Evolutionary conservation across 2,113 vertebrate species (phyloP).

Genomic region (Trogon surrucura): DNA sequence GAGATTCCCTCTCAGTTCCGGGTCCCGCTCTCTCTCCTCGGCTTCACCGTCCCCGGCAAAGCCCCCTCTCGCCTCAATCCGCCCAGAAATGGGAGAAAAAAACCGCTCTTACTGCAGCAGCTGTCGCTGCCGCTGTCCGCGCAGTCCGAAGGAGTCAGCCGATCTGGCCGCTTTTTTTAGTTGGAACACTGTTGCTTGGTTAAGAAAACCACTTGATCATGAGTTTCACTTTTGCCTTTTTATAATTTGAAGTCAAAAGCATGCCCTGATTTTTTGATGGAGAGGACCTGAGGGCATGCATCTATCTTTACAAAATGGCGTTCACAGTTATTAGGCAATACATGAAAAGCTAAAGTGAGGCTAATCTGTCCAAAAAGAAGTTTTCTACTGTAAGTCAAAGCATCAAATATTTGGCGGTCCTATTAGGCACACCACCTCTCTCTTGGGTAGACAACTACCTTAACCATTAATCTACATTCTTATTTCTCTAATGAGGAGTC

Average conservation of each 20-base stretch:
- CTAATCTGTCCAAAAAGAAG: not conserved
- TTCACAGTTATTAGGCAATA: not conserved
- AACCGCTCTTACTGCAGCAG: not conserved
- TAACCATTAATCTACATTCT: not conserved
- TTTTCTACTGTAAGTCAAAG: not conserved
- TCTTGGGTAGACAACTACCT: not conserved
- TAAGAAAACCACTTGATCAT: not conserved
- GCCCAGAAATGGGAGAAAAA: no score
- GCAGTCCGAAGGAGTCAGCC: no score
- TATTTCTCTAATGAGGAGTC: not conserved
- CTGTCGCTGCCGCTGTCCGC: no score
- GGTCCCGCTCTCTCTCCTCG: no score
- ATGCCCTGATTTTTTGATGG: not conserved
- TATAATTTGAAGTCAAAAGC: not conserved
- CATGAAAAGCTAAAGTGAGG: not conserved
- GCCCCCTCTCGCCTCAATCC: no score
- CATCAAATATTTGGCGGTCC: not conserved
- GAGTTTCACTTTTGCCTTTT: not conserved
- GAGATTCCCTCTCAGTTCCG: no score
- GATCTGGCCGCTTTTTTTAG: not conserved
- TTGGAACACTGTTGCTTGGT: not conserved
- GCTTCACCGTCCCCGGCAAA: no score
- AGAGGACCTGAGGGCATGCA: not conserved
- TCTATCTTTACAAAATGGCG: not conserved
- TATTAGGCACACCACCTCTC: no score